A percentile compares a stretch with the other conserved stretches of the same genome.
These are phyloP conservation scores for Coendou prehensilis DNA, from an alignment of 2,797 vertebrate genomes.

Conservation along the genomic window DNA sequence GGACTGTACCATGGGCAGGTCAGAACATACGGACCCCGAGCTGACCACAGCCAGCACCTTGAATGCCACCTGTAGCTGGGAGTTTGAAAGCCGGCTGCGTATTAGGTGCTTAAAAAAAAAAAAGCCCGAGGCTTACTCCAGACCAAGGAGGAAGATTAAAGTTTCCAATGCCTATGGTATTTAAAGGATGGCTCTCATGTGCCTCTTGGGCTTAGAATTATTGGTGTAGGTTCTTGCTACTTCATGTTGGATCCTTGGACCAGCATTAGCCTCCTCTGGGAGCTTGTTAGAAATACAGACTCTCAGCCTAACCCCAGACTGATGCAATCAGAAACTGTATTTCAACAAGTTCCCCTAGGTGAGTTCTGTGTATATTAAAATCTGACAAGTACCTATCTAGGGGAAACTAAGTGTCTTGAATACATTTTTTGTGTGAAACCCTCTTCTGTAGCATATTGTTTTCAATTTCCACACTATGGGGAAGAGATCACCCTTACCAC, in stretches of 20 bases:
- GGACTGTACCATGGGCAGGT: too few species aligned
- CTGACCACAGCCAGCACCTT: background rate
- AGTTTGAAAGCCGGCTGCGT: too few species aligned
- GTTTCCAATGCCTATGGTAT: background rate
- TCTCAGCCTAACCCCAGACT: background rate
- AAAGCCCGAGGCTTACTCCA: background rate
- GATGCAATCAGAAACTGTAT: background rate
- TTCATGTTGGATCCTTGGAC: background rate
- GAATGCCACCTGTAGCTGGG: background rate
- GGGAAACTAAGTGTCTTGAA: background rate
- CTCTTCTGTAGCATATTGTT: background rate
- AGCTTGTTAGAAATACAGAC: background rate
- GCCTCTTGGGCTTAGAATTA: background rate
- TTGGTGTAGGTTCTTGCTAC: background rate
- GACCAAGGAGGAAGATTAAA: background rate
- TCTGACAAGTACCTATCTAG: background rate
- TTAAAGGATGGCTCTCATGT: background rate
- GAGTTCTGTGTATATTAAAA: background rate
- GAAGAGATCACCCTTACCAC: background rate
- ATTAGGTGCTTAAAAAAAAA: background rate
- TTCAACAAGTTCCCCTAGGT: background rate
- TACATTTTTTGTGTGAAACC: background rate
- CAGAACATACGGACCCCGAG: background rate
- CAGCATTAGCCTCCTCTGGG: background rate
- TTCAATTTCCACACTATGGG: background rate